Conservation (phyloP, 2,797 vertebrate genomes). For the Pseudochaenichthys georgianus region DNA sequence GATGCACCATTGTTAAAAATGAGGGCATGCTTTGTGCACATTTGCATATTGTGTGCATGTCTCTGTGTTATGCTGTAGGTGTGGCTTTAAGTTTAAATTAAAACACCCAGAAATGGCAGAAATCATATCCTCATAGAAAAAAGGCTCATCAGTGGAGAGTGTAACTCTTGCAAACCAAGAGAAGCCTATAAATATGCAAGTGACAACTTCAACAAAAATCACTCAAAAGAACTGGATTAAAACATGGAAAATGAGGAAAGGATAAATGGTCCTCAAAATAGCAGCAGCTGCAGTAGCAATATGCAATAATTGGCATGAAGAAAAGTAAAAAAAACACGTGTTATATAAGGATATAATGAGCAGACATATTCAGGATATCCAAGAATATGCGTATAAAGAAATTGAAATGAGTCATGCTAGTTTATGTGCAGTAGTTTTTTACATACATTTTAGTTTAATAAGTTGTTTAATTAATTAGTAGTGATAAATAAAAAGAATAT, state of each 20-base stretch:
- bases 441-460: too few relatives aligned
- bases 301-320: neutral
- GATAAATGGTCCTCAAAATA: constrained; percentile 2
- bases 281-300: neutral
- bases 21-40: constrained; percentile 12
- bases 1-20: constrained; percentile 27
- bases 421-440: neutral
- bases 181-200: neutral
- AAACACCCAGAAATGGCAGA: neutral
- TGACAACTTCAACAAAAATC: neutral
- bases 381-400: constrained; percentile 1
- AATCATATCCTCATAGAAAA: neutral
- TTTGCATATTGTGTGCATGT: constrained; percentile 4
- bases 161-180: too few relatives aligned
- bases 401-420: neutral
- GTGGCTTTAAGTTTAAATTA: neutral
- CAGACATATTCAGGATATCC: neutral
- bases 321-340: neutral
- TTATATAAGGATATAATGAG: constrained; percentile 5
- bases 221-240: neutral
- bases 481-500: too few relatives aligned
- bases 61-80: neutral
- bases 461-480: too few relatives aligned
- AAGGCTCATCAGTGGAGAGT: neutral
- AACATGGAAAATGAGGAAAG: neutral